phyloP scores from a whole-genome alignment of 2,888 invertebrate species.

The Xanthorhoe designata region DNA sequence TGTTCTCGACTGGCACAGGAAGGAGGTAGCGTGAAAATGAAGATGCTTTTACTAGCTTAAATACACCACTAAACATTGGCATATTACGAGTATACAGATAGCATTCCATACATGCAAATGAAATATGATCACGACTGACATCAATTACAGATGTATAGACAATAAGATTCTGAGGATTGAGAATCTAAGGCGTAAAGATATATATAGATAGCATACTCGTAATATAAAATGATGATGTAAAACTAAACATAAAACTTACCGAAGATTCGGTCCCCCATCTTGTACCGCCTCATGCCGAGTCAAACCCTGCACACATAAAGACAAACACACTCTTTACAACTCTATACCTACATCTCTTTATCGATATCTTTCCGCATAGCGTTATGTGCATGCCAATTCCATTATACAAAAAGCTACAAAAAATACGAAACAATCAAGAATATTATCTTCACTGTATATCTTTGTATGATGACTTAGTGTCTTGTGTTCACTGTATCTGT shows the following conservation, averaged over 20 bases:
- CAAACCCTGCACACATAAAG: slow-evolving; percentile 85
- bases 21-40: no score
- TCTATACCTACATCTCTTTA: slow-evolving; percentile 54
- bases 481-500: slow-evolving; percentile 48
- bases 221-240: no score
- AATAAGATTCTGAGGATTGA: no score
- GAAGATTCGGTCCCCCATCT: slow-evolving; percentile 17
- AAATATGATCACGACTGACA: no score
- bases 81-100: no score
- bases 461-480: slow-evolving; percentile 51
- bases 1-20: no score
- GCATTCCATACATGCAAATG: no score
- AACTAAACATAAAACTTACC: slow-evolving; percentile 41
- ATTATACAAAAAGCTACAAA: slow-evolving; percentile 76
- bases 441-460: slow-evolving; percentile 52
- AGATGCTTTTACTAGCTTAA: no score
- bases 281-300: slow-evolving; percentile 55
- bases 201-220: no score
- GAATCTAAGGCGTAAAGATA: no score
- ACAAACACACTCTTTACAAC: slow-evolving; percentile 82
- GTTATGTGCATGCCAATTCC: slow-evolving; percentile 81
- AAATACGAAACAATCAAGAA: slow-evolving; percentile 65
- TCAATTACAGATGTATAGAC: no score
- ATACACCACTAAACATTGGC: no score
- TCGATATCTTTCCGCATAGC: slow-evolving; percentile 61